phyloP scores from a whole-genome alignment of 2,113 vertebrate genomes.

The Capricornis sumatraensis region DNA sequence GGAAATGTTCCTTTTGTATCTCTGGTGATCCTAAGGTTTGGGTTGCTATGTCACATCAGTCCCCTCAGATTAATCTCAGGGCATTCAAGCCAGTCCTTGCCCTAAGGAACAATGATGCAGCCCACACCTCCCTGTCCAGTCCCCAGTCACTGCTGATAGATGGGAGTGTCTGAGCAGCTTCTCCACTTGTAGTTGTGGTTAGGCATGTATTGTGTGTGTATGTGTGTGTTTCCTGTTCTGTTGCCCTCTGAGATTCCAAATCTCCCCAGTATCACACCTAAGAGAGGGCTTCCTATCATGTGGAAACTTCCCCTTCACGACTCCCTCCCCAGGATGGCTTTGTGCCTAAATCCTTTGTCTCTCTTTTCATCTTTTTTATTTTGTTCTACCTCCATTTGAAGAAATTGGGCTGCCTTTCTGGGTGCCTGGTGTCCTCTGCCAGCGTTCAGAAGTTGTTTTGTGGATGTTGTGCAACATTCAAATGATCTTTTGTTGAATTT shows the following conservation, averaged over 20 bases:
- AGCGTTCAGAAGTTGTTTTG: neutral
- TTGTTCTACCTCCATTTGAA: neutral
- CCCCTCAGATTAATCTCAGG: neutral
- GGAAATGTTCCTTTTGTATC: neutral
- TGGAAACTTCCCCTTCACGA: neutral
- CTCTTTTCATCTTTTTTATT: neutral
- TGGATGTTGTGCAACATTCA: neutral
- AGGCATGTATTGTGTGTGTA: neutral
- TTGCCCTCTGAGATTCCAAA: neutral
- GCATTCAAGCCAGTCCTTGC: neutral
- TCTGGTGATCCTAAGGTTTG: neutral
- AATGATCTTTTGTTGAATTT: neutral
- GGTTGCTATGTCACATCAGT: neutral
- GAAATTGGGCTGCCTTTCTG: neutral
- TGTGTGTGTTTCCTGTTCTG: neutral
- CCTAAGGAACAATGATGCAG: neutral
- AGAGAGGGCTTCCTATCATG: neutral
- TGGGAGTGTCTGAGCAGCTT: neutral
- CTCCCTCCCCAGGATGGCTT: neutral
- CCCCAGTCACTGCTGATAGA: neutral
- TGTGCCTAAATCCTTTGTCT: neutral
- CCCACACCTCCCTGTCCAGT: neutral
- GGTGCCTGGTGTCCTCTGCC: neutral
- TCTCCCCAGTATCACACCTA: neutral
- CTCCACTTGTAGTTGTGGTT: neutral